A percentile compares a stretch with the other conserved stretches of the same genome.
Evolutionary conservation across 2,797 vertebrate species (phyloP).

Genomic region (Gallirallus australis): DNA sequence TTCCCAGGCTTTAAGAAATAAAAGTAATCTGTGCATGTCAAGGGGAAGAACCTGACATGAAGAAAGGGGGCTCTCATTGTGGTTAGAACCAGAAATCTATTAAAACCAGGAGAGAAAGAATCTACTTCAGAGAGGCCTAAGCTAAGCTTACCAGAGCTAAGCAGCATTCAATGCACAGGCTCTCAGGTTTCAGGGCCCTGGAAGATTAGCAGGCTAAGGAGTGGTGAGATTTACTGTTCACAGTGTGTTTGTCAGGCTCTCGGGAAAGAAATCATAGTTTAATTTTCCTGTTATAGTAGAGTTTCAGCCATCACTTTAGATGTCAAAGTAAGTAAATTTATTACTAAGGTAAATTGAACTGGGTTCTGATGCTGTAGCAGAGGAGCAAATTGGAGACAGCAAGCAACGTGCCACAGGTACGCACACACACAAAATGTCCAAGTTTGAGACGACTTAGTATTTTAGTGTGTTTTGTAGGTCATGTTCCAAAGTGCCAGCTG

Average conservation of each 20-base stretch:
- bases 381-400: background rate
- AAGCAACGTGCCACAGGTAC: background rate
- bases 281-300: background rate
- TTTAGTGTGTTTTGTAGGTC: background rate
- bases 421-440: accelerated
- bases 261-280: background rate
- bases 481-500: slow-evolving; percentile 1
- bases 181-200: slow-evolving; percentile 23
- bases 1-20: background rate
- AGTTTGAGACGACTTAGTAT: background rate
- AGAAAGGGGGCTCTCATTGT: background rate
- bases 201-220: background rate
- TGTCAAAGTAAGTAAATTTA: background rate
- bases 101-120: background rate
- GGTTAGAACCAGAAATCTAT: background rate
- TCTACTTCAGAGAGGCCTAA: background rate
- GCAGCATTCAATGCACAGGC: accelerated
- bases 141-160: background rate
- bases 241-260: accelerated
- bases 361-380: background rate
- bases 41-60: background rate
- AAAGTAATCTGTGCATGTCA: background rate
- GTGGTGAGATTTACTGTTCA: background rate
- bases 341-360: background rate
- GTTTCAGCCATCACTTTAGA: background rate